Base-by-base conservation (phyloP, 30 jellyfish, hydroid and myxozoan species). In the Chrysaora quinquecirrha region DNA sequence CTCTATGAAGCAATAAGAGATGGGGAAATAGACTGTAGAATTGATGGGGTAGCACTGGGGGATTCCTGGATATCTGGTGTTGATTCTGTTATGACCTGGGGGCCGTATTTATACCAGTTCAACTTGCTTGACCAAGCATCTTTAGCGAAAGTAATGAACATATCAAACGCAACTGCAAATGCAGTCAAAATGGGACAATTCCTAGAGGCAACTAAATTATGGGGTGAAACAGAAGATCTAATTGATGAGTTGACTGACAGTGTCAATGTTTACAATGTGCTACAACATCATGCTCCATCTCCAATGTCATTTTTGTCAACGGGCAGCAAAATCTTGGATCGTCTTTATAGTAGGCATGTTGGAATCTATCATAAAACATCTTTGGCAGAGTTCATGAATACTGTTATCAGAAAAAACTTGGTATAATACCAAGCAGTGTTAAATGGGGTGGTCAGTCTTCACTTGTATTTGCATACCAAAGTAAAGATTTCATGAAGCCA, bases 1-100 rank as follows among this genome's bases (percentile, higher is more conserved):
- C 71, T 90, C 34, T 73, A 67, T 46, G 87, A 71, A 69, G 97
- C 94, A 1, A 84, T 76, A 7, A 28, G 34, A 30, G 33, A 35
- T 3, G 82, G 85, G 62, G 90, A 90, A 43, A 90, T 90, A 1
- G 34, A 75, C 2, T 84, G 93, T 62, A 76, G 69, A n/a, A 61
- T 90, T n/a, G 79, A 48, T 12, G 97, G 97, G 16, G 97, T 90
- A 49, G 97, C 96, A 0, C 82, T 90, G 1, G 97, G 97, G 27
- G 97, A 90, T 48, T 90, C 97, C 29, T 90, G 97, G 97, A 90
- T 90, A 56, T 90, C 97, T 16, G 86, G 94, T 43, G 94, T 90
- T 32, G 97, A 90, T 71, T 90, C 97, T n/a, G 97, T 90, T 3
- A 73, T 76, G 61, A 90, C 97, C 20, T 90, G 97, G 97, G 97